Evolutionary conservation across 2,113 vertebrate genomes (phyloP).

Genomic region (Microcebus murinus): DNA sequence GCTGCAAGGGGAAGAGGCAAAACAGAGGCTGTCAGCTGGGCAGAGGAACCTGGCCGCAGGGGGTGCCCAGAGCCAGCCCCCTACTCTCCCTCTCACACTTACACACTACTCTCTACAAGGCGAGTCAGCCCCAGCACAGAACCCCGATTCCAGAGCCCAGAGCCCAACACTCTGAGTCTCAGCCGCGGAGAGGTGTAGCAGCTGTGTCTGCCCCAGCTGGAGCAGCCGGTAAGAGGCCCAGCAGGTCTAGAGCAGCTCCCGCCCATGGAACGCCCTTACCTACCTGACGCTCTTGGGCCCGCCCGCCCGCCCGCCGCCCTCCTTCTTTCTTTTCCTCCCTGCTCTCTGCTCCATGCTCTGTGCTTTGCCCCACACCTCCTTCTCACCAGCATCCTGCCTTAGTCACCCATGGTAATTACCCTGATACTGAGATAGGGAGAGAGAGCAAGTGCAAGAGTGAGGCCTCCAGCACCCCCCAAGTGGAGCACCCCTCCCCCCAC

Average conservation of each 20-base stretch:
- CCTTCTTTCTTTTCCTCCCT: not conserved
- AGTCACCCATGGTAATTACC: conserved; percentile 81
- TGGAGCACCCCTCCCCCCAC: not conserved
- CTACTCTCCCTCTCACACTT: not conserved
- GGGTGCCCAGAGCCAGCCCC: not conserved
- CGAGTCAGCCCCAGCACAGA: not conserved
- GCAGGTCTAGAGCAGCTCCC: conserved; percentile 58
- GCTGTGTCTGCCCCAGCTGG: conserved; percentile 64
- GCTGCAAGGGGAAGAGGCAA: conserved; percentile 76
- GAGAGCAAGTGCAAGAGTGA: conserved; percentile 40
- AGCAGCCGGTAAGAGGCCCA: conserved; percentile 48
- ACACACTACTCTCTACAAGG: not conserved
- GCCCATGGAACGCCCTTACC: conserved; percentile 65
- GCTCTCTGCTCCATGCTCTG: conserved; percentile 1
- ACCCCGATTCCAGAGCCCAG: not conserved
- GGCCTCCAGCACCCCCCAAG: not conserved
- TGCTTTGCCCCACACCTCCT: conserved; percentile 71
- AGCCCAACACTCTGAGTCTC: not conserved
- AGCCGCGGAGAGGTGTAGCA: conserved; percentile 49
- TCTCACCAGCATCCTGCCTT: conserved; percentile 76
- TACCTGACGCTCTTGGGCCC: conserved; percentile 48
- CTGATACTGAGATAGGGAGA: conserved; percentile 77
- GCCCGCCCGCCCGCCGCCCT: not conserved
- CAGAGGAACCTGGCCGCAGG: not conserved
- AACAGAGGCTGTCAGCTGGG: conserved; percentile 70